A percentile compares a stretch with the other conserved stretches of the same genome.
These are phyloP conservation scores for Brachionus rotundiformis DNA, from an alignment of 1,140 invertebrate species.

Conservation along the genomic window DNA sequence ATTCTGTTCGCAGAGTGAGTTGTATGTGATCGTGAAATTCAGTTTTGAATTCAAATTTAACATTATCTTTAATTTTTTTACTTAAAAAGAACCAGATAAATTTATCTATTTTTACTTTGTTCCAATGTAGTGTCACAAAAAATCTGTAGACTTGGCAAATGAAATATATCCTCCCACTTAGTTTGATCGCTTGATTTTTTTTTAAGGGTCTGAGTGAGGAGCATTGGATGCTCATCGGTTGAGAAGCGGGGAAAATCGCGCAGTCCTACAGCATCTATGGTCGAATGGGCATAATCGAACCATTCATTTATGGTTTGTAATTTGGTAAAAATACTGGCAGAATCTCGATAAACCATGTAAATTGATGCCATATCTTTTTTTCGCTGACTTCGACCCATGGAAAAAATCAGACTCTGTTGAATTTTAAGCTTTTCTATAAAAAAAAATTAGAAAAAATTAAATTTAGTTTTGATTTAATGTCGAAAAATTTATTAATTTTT, in stretches of 20 bases:
- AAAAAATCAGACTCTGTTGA: conserved; percentile 74
- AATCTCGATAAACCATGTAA: conserved; percentile 82
- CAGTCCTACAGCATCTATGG: conserved; percentile 39
- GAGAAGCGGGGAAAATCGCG: conserved; percentile 52
- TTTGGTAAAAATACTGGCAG: conserved; percentile 81
- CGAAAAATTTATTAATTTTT: not conserved
- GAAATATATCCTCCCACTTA: conserved; percentile 59
- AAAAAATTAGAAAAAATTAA: not conserved
- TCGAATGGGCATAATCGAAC: conserved; percentile 83
- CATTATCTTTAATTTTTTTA: conserved; percentile 75
- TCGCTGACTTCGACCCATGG: conserved; percentile 70
- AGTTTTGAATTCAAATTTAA: conserved; percentile 93
- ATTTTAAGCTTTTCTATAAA: not conserved
- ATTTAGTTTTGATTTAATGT: not conserved
- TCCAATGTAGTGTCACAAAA: conserved; percentile 32
- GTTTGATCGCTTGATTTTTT: conserved; percentile 56
- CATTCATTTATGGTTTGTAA: conserved; percentile 86
- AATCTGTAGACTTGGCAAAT: conserved; percentile 24
- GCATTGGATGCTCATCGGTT: conserved; percentile 37
- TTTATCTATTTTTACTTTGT: conserved; percentile 15
- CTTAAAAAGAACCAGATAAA: conserved; percentile 38
- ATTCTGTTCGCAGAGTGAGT: conserved; percentile 94
- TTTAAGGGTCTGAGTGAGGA: conserved; percentile 11
- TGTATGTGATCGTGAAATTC: conserved; percentile 98
- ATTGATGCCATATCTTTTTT: conserved; percentile 83